Evolutionary conservation across 2,888 invertebrate genomes (phyloP), one percentile per base, ranked within the genome.

Genomic region (Clepsis dumicolana): DNA sequence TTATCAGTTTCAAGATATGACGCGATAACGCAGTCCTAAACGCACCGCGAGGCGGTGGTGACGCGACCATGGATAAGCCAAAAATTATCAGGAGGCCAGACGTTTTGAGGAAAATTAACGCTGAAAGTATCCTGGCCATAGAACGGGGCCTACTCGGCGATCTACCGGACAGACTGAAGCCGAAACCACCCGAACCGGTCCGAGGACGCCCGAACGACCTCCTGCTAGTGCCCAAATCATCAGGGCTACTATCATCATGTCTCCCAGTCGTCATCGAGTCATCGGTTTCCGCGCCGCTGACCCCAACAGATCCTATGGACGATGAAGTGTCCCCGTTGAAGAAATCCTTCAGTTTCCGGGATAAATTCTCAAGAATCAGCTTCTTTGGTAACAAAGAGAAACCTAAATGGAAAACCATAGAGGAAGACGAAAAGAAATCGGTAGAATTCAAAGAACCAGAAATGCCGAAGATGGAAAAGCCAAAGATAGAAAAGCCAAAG

Each of bases 331-430:
- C 91, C 0, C 88, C 90, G 0, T 69, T 93, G 25, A 92, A 88
- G 73, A 93, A 93, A 74, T 80, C 91, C 0, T 92, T 92, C 73
- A 93, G 93, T 70, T 93, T 93, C 71, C 86, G 93, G 4, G 91
- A 93, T 48, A 87, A 84, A 74, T 82, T 93, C 48, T 88, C 92
- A 12, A 80, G 87, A 70, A 88, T 91, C 59, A 87, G 84, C 71
- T 81, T 92, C 53, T 88, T 93, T 32, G 82, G 83, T 0, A 90
- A 85, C 61, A 88, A 85, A 73, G 85, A 88, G 12, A 88, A 83
- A 75, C 71, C 75, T 0, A 91, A 90, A 75, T 84, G 81, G 76
- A 89, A 88, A 72, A 80, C 82, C 0, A 85, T 83, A 16, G 82
- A 74, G 1, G 91, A 91, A 74, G 82, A 82, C 25, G 83, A 86